Conservation (phyloP, 2,113 vertebrate genomes). For the Phainopepla nitens region DNA sequence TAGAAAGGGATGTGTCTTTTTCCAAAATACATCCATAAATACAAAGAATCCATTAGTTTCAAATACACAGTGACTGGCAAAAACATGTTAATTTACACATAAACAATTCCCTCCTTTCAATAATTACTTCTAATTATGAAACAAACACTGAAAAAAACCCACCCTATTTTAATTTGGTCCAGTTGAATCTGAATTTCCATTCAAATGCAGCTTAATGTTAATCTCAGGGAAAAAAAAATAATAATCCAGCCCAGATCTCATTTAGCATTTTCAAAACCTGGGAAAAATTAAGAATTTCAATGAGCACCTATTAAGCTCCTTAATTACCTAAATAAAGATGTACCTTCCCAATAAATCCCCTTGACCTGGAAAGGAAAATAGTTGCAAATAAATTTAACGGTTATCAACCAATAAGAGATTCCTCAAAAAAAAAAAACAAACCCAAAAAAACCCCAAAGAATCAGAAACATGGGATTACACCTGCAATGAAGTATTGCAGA, state of each 20-base stretch:
- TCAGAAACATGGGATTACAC: not conserved
- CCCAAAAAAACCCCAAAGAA: not conserved
- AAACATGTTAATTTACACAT: not conserved
- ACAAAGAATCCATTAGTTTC: not conserved
- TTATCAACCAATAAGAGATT: not conserved
- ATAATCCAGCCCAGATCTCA: not conserved
- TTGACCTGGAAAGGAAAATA: not conserved
- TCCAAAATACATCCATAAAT: not conserved
- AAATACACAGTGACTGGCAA: not conserved
- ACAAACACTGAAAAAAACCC: not conserved
- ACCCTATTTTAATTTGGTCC: not conserved
- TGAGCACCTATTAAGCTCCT: not conserved
- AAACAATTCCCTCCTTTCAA: not conserved
- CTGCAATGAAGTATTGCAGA: not conserved
- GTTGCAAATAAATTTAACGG: not conserved
- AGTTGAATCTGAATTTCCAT: not conserved
- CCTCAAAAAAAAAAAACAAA: not conserved
- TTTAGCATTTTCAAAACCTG: slow-evolving; percentile 30
- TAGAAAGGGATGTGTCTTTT: not conserved
- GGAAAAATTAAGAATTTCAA: slow-evolving; percentile 1
- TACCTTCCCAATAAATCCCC: not conserved
- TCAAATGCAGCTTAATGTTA: slow-evolving; percentile 7
- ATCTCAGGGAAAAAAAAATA: not conserved
- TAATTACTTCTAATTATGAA: not conserved
- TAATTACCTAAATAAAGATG: slow-evolving; percentile 40